phyloP scores from a whole-genome alignment of 2,888 invertebrate species.

The Himalopsyche japonica region DNA sequence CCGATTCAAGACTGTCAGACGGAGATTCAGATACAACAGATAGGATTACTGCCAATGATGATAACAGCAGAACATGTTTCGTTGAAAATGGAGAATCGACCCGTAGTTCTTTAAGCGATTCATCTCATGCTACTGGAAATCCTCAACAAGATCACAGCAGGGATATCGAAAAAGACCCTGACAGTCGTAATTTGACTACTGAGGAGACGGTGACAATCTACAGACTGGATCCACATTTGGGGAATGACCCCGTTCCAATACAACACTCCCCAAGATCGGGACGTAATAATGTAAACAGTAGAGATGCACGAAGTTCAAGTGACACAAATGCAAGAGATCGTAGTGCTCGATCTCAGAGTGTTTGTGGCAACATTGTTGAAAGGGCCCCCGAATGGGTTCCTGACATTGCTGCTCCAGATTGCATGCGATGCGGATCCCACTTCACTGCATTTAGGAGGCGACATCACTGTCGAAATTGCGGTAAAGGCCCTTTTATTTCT shows the following conservation, averaged over 20 bases:
- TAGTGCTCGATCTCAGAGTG: slow-evolving; percentile 42
- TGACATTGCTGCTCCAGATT: slow-evolving; percentile 86
- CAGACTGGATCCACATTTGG: background rate
- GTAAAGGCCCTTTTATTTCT: slow-evolving; percentile 48
- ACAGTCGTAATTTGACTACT: background rate
- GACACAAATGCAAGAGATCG: slow-evolving; percentile 6
- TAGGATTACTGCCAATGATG: background rate
- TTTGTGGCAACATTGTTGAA: slow-evolving; percentile 44
- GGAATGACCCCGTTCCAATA: background rate
- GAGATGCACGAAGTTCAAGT: background rate
- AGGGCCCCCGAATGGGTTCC: slow-evolving; percentile 90
- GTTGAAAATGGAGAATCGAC: background rate
- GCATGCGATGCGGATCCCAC: slow-evolving; percentile 89
- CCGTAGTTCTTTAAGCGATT: slow-evolving; percentile 15
- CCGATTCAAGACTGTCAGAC: background rate
- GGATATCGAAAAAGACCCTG: background rate
- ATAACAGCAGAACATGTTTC: background rate
- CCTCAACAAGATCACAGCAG: background rate
- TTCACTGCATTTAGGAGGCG: slow-evolving; percentile 95
- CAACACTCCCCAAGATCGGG: background rate
- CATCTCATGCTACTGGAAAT: slow-evolving; percentile 4
- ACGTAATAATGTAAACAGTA: background rate
- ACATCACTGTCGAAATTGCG: slow-evolving; percentile 97
- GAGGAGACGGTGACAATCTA: background rate
- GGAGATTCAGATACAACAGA: background rate